Evolutionary conservation across 2,113 vertebrate genomes (phyloP).

Genomic region (Lasiurus cinereus): DNA sequence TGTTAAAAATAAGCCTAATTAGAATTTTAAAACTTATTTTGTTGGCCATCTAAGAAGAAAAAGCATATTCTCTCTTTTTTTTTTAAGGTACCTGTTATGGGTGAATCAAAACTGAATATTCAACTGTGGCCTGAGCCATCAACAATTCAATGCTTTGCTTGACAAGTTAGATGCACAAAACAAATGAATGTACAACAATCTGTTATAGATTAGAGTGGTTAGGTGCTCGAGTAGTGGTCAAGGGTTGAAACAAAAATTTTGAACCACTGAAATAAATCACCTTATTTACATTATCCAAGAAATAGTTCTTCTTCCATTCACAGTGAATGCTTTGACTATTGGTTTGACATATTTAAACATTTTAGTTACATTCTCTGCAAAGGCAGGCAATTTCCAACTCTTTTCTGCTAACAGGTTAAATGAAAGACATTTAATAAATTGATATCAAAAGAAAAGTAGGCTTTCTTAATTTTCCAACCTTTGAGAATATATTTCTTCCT

Average conservation of each 20-base stretch:
- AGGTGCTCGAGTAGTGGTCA: neutral
- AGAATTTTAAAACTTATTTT: constrained; percentile 43
- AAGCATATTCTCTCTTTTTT: neutral
- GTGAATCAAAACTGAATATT: constrained; percentile 38
- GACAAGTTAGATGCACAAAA: constrained; percentile 22
- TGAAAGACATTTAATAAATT: constrained; percentile 48
- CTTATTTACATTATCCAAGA: neutral
- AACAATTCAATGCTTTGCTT: constrained; percentile 39
- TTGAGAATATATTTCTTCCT: neutral
- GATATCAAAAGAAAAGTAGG: constrained; percentile 29
- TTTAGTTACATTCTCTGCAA: constrained; percentile 58
- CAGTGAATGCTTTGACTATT: neutral
- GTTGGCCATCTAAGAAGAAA: neutral
- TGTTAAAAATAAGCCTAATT: neutral
- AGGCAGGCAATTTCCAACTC: constrained; percentile 30
- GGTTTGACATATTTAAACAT: constrained; percentile 58
- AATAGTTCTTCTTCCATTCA: neutral
- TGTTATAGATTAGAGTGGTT: neutral
- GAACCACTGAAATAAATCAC: constrained; percentile 29
- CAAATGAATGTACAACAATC: constrained; percentile 34
- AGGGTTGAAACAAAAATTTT: constrained; percentile 8
- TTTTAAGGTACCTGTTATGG: neutral
- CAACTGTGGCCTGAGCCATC: neutral
- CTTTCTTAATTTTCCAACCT: constrained; percentile 23
- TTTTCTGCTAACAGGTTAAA: constrained; percentile 23